phyloP scores from a whole-genome alignment of 2,888 invertebrate species.

The Drosophila melanocephala region DNA sequence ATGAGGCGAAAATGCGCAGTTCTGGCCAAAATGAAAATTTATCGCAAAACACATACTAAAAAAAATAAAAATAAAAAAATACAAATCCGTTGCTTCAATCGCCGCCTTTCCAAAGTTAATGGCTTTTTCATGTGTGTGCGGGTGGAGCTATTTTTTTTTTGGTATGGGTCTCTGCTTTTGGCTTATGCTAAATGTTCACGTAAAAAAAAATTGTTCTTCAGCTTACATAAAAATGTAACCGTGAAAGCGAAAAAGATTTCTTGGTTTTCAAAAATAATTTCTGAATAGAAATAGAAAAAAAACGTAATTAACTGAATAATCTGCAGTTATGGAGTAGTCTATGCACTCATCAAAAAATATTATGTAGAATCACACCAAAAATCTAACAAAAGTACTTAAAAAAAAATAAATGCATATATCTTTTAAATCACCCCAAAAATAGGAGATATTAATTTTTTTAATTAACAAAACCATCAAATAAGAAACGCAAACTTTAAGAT shows the following conservation, averaged over 20 bases:
- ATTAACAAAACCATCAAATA: neutral
- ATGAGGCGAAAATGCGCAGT: conserved; percentile 68
- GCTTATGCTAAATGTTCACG: conserved; percentile 12
- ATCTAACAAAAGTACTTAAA: neutral
- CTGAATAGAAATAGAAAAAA: neutral
- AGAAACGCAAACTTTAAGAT: neutral
- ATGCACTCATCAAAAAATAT: neutral
- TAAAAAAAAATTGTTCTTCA: neutral
- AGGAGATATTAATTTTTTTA: neutral
- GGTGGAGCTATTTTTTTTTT: conserved; percentile 19
- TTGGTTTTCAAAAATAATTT: neutral
- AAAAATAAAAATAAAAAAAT: conserved; percentile 9
- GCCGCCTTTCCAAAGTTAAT: conserved; percentile 53
- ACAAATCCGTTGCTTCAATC: conserved; percentile 47
- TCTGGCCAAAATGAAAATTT: conserved; percentile 73
- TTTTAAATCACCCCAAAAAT: neutral
- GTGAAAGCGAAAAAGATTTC: neutral
- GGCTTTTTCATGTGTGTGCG: conserved; percentile 68
- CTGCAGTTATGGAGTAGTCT: neutral
- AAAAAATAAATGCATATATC: neutral
- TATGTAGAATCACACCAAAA: neutral
- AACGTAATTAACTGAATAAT: neutral
- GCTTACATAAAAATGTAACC: neutral
- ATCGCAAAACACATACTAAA: conserved; percentile 67
- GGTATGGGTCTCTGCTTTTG: conserved; percentile 25